Evolutionary conservation across 2,888 invertebrate genomes (phyloP), one percentile per base, ranked within the genome.

Genomic region (Philaethria dido): DNA sequence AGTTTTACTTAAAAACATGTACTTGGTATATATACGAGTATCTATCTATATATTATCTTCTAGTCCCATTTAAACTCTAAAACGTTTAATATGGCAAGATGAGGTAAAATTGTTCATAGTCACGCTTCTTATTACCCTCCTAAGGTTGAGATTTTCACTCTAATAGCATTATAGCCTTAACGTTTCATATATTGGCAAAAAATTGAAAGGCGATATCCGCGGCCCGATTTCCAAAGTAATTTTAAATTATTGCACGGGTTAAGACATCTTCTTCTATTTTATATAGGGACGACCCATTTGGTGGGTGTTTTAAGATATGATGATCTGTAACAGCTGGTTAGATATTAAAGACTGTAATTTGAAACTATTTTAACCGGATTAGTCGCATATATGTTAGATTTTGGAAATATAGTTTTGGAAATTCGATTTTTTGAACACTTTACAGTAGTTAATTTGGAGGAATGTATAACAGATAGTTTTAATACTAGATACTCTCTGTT

Each of bases 111-210:
- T 86, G 83, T 85, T 83, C 84, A 78, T 71, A 87, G 91, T 92
- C 92, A 92, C 86, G 91, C 84, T 81, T 76, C 85, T 89, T 91
- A 91, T 91, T 91, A 89, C 89, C 78, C 72, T 72, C 64, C 74
- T 78, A 83, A 81, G 84, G 82, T 82, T 87, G 85, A 83, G 78
- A 81, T 86, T 88, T 87, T 88, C 88, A 85, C 86, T 88, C 86
- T 89, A 87, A 91, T 89, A 86, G 86, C 80, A 85, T 88, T 86
- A 86, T 85, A 85, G 81, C 84, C 86, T 83, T 80, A 78, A 84
- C 84, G 84, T 86, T 84, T 84, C 81, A 83, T 81, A 82, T 83
- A 79, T 80, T 67, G 69, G 63, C 69, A 72, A 75, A 73, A 74
- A 73, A 74, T 73, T 73, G 69, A 74, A 75, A 76, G 73, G 71